These are phyloP conservation scores for Orthosia incerta DNA, from an alignment of 2,888 invertebrate species.

Conservation along the genomic window DNA sequence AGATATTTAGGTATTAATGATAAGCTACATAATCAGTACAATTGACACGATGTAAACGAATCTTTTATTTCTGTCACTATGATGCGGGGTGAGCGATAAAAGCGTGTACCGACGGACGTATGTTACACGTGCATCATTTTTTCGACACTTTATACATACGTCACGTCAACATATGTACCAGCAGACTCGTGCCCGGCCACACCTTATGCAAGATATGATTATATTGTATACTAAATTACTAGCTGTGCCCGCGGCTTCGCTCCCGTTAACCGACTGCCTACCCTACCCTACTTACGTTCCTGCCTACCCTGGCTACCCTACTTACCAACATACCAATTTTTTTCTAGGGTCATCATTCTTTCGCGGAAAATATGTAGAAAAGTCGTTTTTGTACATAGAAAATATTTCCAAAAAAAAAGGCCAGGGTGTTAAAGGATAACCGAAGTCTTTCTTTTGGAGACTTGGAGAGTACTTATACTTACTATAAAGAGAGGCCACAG, in stretches of 20 bases:
- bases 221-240: no score
- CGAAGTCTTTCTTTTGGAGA: no score
- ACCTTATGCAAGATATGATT: slow-evolving; percentile 23
- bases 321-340: no score
- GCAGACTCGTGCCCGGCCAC: slow-evolving; percentile 17
- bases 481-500: background rate
- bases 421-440: no score
- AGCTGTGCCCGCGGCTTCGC: no score
- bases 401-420: no score
- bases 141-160: background rate
- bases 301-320: no score
- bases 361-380: no score
- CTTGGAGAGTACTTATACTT: background rate
- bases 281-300: no score
- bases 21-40: background rate
- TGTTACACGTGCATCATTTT: slow-evolving; percentile 30
- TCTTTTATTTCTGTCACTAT: slow-evolving; percentile 14
- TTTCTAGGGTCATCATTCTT: no score
- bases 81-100: slow-evolving; percentile 17
- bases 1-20: slow-evolving; percentile 4
- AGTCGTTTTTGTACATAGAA: no score
- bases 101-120: background rate
- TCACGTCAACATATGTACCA: background rate
- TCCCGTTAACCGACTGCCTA: no score
- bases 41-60: slow-evolving; percentile 19